Evolutionary conservation across 1,140 invertebrate genomes (phyloP).

Genomic region (Batillaria attramentaria): DNA sequence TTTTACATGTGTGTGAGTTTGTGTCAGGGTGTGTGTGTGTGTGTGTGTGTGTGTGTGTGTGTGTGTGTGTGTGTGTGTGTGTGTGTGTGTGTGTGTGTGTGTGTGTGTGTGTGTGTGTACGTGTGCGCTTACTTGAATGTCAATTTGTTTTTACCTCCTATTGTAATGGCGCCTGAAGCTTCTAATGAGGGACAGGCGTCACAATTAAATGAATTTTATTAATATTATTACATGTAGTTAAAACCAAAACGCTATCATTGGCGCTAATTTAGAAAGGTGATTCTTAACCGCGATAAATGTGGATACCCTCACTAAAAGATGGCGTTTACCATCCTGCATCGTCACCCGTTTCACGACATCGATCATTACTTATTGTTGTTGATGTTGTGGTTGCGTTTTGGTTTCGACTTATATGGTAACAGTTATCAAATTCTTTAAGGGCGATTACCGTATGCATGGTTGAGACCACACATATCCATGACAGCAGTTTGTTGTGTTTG

Average conservation of each 20-base stretch:
- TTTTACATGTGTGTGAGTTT: background rate
- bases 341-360: too few species aligned
- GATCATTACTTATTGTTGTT: too few species aligned
- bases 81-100: background rate
- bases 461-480: background rate
- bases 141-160: background rate
- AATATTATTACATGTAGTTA: background rate
- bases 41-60: slow-evolving; percentile 2
- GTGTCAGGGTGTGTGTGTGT: background rate
- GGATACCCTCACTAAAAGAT: background rate
- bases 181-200: background rate
- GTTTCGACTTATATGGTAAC: background rate
- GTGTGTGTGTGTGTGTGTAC: background rate
- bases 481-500: background rate
- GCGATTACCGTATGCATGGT: background rate
- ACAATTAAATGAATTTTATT: background rate
- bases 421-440: background rate
- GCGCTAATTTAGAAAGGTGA: background rate
- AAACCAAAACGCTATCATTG: background rate
- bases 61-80: background rate
- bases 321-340: background rate
- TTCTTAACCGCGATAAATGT: background rate
- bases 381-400: too few species aligned
- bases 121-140: background rate
- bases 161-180: background rate